Percentiles rank a stretch among this genome's conserved stretches.
phyloP scores from a whole-genome alignment of 2,113 vertebrate genomes.

The Panthera leo region DNA sequence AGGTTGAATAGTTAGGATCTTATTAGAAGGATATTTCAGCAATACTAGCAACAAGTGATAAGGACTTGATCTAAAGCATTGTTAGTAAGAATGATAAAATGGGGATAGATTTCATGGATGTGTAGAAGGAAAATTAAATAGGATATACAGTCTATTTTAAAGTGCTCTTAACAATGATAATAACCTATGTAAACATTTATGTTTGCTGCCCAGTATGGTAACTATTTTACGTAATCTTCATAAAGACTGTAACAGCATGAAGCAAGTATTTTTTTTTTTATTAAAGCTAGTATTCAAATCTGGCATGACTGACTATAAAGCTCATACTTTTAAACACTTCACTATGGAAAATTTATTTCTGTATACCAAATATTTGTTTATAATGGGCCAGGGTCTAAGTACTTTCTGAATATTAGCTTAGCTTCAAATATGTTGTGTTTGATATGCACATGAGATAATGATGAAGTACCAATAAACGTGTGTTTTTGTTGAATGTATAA shows the following conservation, averaged over 20 bases:
- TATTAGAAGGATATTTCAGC: not conserved
- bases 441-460: not conserved
- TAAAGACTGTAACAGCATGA: not conserved
- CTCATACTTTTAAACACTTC: not conserved
- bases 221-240: not conserved
- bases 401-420: not conserved
- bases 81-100: not conserved
- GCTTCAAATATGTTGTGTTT: not conserved
- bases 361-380: not conserved
- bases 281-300: not conserved
- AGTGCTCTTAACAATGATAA: not conserved
- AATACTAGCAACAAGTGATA: not conserved
- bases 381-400: not conserved
- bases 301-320: not conserved
- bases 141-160: not conserved
- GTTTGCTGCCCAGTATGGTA: not conserved
- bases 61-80: not conserved
- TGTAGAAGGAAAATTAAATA: not conserved
- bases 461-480: not conserved
- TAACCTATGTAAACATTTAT: not conserved
- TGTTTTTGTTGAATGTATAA: not conserved
- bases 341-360: not conserved
- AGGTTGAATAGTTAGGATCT: not conserved
- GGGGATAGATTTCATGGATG: not conserved
- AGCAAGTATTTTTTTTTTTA: not conserved